Percentiles rank a stretch among this genome's conserved stretches.
Evolutionary conservation across 2,797 vertebrate species (phyloP).

Genomic region (Lepidocolaptes lacrymiger): DNA sequence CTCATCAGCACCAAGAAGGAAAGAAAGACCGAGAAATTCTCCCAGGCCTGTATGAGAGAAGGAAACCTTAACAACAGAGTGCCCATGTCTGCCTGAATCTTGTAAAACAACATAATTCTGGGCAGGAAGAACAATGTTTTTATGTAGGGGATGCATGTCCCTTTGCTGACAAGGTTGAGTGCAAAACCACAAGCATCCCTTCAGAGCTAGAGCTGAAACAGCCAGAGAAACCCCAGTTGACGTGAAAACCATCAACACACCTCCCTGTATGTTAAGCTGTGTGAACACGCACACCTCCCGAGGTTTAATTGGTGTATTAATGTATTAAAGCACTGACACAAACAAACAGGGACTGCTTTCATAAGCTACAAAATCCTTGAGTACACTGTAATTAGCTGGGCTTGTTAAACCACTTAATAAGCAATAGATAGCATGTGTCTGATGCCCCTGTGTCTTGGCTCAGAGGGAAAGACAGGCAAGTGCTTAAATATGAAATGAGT

Average conservation of each 20-base stretch:
- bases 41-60: not conserved
- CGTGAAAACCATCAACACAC: not conserved
- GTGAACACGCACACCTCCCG: not conserved
- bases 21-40: not conserved
- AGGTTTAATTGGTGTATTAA: conserved; percentile 44
- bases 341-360: conserved; percentile 47
- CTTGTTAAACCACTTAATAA: conserved; percentile 50
- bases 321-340: conserved; percentile 43
- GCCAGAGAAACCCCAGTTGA: not conserved
- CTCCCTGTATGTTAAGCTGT: not conserved
- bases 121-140: not conserved
- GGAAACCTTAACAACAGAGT: not conserved
- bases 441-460: not conserved
- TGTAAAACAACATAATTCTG: not conserved
- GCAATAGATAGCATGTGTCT: not conserved
- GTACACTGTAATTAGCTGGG: conserved; percentile 24
- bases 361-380: conserved; percentile 48
- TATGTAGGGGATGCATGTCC: not conserved
- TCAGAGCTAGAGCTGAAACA: not conserved
- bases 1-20: not conserved
- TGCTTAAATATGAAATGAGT: not conserved
- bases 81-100: not conserved
- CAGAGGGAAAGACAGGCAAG: not conserved
- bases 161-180: not conserved
- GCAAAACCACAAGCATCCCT: conserved; percentile 1